These are phyloP conservation scores for Euschistus heros DNA, from an alignment of 1,140 invertebrate species.

Conservation along the genomic window DNA sequence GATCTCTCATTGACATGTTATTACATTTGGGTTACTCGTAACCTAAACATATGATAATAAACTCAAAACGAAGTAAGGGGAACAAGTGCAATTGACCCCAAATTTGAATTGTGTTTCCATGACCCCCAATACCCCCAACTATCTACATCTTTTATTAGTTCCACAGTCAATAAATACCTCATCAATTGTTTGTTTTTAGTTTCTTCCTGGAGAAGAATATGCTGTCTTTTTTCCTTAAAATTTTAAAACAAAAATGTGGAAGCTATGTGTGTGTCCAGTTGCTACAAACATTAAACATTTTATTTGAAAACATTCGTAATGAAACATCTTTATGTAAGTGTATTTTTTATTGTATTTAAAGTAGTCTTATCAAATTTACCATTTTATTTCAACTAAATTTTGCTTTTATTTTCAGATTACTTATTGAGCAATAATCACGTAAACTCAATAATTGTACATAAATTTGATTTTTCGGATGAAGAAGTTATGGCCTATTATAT, in stretches of 20 bases:
- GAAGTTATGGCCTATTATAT: constrained; percentile 99
- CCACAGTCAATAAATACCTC: too few relatives aligned
- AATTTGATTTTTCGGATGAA: constrained; percentile 99
- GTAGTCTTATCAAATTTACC: not conserved
- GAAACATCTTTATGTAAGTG: constrained; percentile 96
- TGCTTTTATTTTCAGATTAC: constrained; percentile 72
- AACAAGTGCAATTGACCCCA: too few relatives aligned
- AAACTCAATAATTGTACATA: constrained; percentile 98
- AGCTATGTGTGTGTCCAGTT: constrained; percentile 96
- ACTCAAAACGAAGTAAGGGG: too few relatives aligned
- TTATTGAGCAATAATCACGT: constrained; percentile 98
- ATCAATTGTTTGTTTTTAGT: constrained; percentile 48
- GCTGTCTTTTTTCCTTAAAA: constrained; percentile 93
- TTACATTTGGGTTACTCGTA: too few relatives aligned
- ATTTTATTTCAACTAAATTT: not conserved
- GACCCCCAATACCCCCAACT: too few relatives aligned
- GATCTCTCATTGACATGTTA: too few relatives aligned
- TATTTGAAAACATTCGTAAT: constrained; percentile 98
- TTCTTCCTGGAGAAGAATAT: constrained; percentile 99
- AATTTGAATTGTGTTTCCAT: too few relatives aligned
- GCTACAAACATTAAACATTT: constrained; percentile 94
- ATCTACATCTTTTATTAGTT: too few relatives aligned
- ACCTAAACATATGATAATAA: too few relatives aligned
- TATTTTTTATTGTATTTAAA: not conserved
- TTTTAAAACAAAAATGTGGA: constrained; percentile 95